These are phyloP conservation scores for Leucania comma DNA, from an alignment of 2,888 invertebrate species.

Conservation along the genomic window DNA sequence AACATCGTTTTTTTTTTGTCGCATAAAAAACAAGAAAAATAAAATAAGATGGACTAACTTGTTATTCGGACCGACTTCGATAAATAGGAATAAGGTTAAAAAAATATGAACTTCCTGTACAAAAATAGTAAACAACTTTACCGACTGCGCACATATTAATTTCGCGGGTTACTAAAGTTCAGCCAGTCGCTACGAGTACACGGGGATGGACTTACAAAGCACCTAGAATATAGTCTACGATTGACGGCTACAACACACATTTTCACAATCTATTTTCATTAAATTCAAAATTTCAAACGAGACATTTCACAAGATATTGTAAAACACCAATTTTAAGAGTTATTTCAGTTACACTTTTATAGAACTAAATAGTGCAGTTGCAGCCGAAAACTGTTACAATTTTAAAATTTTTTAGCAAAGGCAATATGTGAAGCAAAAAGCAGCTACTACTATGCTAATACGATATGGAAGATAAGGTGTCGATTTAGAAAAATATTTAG, in stretches of 20 bases:
- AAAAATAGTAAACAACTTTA: slow-evolving; percentile 22
- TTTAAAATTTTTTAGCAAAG: slow-evolving; percentile 24
- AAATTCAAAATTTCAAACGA: background rate
- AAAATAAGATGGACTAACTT: too few species aligned
- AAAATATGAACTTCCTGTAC: background rate
- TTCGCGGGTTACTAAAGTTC: background rate
- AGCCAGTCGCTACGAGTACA: slow-evolving; percentile 15
- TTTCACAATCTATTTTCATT: slow-evolving; percentile 15
- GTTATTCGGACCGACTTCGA: too few species aligned
- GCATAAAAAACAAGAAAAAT: too few species aligned
- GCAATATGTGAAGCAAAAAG: slow-evolving; percentile 44
- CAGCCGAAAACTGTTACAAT: slow-evolving; percentile 18
- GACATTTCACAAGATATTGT: background rate
- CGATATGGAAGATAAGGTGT: slow-evolving; percentile 11
- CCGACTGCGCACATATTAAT: slow-evolving; percentile 16
- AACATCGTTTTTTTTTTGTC: too few species aligned
- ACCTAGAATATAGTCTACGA: slow-evolving; percentile 55
- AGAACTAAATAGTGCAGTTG: slow-evolving; percentile 10
- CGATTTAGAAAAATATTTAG: slow-evolving; percentile 41
- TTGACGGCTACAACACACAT: slow-evolving; percentile 33
- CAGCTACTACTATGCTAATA: background rate
- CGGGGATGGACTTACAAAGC: slow-evolving; percentile 63
- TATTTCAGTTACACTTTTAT: background rate
- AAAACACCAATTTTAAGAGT: background rate
- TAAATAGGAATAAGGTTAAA: background rate